Base-by-base conservation (phyloP, 2,113 vertebrate species). In the Petroica traversi region DNA sequence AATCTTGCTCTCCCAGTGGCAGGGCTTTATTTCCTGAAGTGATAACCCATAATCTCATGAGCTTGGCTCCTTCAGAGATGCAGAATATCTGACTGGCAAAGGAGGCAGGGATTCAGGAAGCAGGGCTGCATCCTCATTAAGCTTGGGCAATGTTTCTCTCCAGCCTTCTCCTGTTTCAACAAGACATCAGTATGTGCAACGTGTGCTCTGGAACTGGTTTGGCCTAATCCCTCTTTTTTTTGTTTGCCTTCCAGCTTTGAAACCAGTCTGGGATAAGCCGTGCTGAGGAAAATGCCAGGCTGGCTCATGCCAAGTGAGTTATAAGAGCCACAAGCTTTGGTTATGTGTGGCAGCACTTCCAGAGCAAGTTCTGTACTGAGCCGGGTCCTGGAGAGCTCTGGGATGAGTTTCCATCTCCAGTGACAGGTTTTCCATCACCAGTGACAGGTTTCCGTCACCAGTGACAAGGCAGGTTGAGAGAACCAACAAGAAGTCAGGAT, bases 141-240 rank as follows among this genome's bases (percentile, higher is more conserved):
- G 57, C 66, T 26, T 0, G 1, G 61, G 62, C 36, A 59, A 71
- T 3, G 41, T 7, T 75, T 80, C 74, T 61, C 52, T 55, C 36
- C 66, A 78, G 74, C 61, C 64, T 40, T 31, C 82, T 89, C 66
- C 85, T 51, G 22, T 80, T 95, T 54, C 85, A n/a, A 25, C 43
- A 74, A 67, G 87, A 79, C 81, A 85, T 93, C 74, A 95, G 78
- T 63, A 95, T 82, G 85, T 85, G 20, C 90, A n/a, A 5, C 0
- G 15, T 28, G 69, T 34, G 72, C 86, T 43, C 52, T 92, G 92
- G 54, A 92, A 25, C 41, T 61, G 62, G 48, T 82, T 90, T 75
- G 90, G 26, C 16, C 72, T 94, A 95, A 95, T 95, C 95, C 72
- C 73, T 66, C 24, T 57, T 82, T 92, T 80, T 87, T 92, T 80